Evolutionary conservation across 2,888 invertebrate species (phyloP).

Genomic region (Andrena haemorrhoa): DNA sequence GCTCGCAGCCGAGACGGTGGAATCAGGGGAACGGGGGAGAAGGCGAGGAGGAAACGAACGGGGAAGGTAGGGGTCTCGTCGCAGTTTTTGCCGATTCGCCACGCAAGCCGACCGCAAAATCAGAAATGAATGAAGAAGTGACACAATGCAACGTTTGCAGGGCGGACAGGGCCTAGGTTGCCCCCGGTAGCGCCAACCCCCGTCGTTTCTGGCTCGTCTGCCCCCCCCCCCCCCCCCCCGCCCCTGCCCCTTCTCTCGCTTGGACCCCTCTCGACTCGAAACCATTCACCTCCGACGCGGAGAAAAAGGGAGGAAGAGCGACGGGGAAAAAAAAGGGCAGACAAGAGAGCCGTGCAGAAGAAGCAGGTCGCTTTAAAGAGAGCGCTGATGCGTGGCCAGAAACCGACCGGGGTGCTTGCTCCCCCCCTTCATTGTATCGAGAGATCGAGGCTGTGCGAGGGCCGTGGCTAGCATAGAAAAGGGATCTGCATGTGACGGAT

Average conservation of each 20-base stretch:
- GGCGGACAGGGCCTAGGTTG: constrained; percentile 61
- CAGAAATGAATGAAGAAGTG: constrained; percentile 84
- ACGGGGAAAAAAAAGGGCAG: constrained; percentile 60
- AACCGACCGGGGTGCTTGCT: constrained; percentile 69
- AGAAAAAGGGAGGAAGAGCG: constrained; percentile 53
- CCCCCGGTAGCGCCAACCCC: constrained; percentile 66
- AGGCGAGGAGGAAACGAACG: constrained; percentile 1
- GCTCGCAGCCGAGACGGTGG: constrained; percentile 15
- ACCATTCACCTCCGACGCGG: constrained; percentile 76
- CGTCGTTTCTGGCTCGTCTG: constrained; percentile 37
- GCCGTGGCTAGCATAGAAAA: constrained; percentile 68
- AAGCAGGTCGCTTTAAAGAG: constrained; percentile 83
- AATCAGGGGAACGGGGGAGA: constrained; percentile 18
- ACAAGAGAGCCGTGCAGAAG: constrained; percentile 69
- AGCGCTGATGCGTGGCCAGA: constrained; percentile 81
- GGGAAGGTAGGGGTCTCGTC: constrained; percentile 31
- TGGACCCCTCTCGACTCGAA: constrained; percentile 63
- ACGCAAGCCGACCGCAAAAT: constrained; percentile 85
- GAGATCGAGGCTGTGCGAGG: constrained; percentile 63
- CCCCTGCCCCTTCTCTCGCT: constrained; percentile 23
- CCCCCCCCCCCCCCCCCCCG: constrained; percentile 24
- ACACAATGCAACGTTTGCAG: constrained; percentile 80
- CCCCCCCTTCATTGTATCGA: constrained; percentile 74
- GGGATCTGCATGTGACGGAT: constrained; percentile 81
- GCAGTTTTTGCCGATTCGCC: constrained; percentile 78